A percentile compares a stretch with the other conserved stretches of the same genome.
Conservation (phyloP, 2,888 invertebrate genomes). For the Harpagoxenus sublaevis region DNA sequence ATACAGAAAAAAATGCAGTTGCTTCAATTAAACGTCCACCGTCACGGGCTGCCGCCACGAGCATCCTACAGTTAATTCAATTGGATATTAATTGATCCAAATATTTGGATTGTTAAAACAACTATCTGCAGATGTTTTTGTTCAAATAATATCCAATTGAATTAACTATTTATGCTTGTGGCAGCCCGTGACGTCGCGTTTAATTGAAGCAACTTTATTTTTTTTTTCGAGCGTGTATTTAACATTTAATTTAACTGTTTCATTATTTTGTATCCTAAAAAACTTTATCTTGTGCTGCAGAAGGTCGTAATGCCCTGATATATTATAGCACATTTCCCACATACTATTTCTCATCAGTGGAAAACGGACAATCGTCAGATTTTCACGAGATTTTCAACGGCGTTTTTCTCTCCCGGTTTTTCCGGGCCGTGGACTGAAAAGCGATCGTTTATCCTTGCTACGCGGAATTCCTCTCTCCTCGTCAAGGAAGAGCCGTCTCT, state of each 20-base stretch:
- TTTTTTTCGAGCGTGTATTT: too few species aligned
- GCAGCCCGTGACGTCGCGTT: too few species aligned
- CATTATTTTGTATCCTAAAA: not conserved
- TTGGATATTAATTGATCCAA: too few species aligned
- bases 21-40: too few species aligned
- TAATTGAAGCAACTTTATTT: too few species aligned
- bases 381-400: constrained; percentile 20
- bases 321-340: not conserved
- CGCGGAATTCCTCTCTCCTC: constrained; percentile 17
- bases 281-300: not conserved
- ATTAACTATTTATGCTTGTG: too few species aligned
- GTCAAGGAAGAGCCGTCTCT: constrained; percentile 8
- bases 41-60: too few species aligned
- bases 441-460: constrained; percentile 44
- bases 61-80: too few species aligned
- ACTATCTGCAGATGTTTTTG: too few species aligned
- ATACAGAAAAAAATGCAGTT: too few species aligned
- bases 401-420: constrained; percentile 24
- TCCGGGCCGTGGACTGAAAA: constrained; percentile 14
- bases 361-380: constrained; percentile 19
- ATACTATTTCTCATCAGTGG: constrained; percentile 21
- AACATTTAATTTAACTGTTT: not conserved
- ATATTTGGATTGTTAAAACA: too few species aligned
- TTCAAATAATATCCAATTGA: too few species aligned
- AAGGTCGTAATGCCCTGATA: not conserved